These are phyloP conservation scores for Babyrousa celebensis DNA, from an alignment of 2,797 vertebrate species.

Conservation along the genomic window DNA sequence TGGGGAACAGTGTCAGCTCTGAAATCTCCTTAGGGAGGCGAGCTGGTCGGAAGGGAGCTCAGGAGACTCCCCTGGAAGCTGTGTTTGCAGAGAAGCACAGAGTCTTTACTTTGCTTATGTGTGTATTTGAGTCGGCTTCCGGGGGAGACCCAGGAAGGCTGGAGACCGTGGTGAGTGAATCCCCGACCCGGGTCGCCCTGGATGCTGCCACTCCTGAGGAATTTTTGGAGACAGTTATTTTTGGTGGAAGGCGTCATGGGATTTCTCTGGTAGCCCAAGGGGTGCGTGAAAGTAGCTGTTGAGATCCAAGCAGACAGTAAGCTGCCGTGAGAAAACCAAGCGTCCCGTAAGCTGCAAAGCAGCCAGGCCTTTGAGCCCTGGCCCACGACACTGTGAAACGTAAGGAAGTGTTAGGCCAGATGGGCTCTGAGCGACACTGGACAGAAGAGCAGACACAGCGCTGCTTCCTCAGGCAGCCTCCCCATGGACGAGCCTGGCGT, in stretches of 20 bases:
- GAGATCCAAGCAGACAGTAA: no score
- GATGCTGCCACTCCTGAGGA: background rate
- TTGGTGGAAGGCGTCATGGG: background rate
- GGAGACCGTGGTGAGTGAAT: background rate
- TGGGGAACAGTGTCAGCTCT: background rate
- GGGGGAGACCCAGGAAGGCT: background rate
- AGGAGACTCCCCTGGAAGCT: background rate
- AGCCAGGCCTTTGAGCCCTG: background rate
- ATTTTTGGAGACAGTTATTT: accelerated
- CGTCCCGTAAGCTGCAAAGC: accelerated
- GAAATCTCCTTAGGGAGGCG: background rate
- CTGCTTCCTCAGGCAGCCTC: background rate
- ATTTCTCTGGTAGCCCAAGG: background rate
- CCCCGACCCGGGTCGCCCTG: accelerated
- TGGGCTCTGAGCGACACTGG: accelerated
- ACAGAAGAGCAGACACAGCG: background rate
- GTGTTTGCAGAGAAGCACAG: background rate
- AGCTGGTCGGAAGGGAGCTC: background rate
- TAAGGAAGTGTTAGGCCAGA: accelerated
- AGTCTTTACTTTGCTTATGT: background rate
- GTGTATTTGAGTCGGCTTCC: background rate
- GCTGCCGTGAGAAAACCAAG: accelerated
- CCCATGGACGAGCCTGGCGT: accelerated
- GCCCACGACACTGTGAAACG: accelerated
- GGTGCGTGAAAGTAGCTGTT: accelerated